Conservation (phyloP, 92 coral and sea anemone genomes). For the Zoanthus solanderi region DNA sequence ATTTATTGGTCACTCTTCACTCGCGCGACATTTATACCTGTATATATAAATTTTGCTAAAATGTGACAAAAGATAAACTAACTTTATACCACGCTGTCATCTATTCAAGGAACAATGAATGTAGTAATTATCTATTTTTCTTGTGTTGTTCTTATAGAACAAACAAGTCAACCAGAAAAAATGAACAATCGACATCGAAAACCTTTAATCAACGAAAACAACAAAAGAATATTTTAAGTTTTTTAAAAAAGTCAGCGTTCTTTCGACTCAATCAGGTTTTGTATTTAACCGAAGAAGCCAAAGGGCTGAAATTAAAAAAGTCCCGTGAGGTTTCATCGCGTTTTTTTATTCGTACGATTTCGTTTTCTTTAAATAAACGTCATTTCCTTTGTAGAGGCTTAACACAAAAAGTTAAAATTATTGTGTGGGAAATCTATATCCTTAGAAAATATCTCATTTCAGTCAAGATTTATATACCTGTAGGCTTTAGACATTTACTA, state of each 20-base stretch:
- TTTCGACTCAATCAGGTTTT: neutral
- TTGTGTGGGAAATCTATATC: neutral
- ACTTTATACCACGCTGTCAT: neutral
- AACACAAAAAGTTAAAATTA: neutral
- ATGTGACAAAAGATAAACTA: neutral
- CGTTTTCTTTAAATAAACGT: neutral
- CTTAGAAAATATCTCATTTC: neutral
- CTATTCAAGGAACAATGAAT: neutral
- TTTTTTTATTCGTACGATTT: neutral
- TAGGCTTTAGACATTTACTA: neutral
- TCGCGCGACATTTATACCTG: neutral
- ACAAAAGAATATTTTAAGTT: neutral
- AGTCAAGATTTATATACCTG: neutral
- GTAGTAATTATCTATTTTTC: neutral
- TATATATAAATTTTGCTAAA: neutral
- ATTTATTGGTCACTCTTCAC: neutral
- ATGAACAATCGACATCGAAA: conserved; percentile 27
- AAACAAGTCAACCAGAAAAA: conserved; percentile 8
- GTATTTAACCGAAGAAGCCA: neutral
- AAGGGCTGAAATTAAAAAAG: neutral
- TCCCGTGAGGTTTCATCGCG: conserved; percentile 1
- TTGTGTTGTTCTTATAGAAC: conserved; percentile 5
- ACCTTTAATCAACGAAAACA: neutral
- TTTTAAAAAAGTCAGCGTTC: neutral
- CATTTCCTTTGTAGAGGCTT: neutral